Conservation (phyloP, 1,140 invertebrate species). For the Phortica variegata region DNA sequence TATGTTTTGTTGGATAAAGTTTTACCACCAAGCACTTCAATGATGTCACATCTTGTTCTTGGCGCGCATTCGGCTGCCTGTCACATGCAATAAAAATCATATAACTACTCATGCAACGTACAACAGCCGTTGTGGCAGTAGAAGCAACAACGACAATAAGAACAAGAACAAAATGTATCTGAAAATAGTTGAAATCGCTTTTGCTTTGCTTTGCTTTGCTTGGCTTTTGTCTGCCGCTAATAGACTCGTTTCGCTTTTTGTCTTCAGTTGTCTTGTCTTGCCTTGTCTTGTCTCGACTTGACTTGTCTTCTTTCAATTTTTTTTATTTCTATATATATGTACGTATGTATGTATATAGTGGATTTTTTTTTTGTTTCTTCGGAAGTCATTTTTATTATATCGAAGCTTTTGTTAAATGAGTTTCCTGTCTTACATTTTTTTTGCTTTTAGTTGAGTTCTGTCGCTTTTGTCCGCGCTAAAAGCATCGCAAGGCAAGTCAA, state of each 20-base stretch:
- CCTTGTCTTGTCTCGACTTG: slow-evolving; percentile 37
- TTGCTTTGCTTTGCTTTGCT: no score
- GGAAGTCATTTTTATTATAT: slow-evolving; percentile 55
- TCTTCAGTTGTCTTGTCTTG: neutral
- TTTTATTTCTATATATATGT: no score
- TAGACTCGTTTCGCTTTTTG: slow-evolving; percentile 34
- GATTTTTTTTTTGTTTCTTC: slow-evolving; percentile 18
- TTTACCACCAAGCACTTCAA: slow-evolving; percentile 14
- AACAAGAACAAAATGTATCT: no score
- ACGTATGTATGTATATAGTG: no score
- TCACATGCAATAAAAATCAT: slow-evolving; percentile 50
- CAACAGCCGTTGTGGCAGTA: neutral
- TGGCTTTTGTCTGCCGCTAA: slow-evolving; percentile 39
- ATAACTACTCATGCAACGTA: slow-evolving; percentile 37
- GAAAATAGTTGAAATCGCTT: slow-evolving; percentile 6
- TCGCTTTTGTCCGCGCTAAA: neutral
- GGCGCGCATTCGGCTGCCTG: slow-evolving; percentile 22
- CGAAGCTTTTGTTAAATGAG: slow-evolving; percentile 36
- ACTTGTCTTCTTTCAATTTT: slow-evolving; percentile 28
- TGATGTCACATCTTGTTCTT: slow-evolving; percentile 16
- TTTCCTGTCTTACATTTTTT: neutral
- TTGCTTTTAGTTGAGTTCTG: neutral
- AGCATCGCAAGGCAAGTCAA: neutral
- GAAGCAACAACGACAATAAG: no score
- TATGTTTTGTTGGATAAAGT: slow-evolving; percentile 4